A percentile compares a stretch with the other conserved stretches of the same genome.
These are phyloP conservation scores for Leptinotarsa rubiginosa DNA, from an alignment of 2,888 invertebrate genomes.

Conservation along the genomic window DNA sequence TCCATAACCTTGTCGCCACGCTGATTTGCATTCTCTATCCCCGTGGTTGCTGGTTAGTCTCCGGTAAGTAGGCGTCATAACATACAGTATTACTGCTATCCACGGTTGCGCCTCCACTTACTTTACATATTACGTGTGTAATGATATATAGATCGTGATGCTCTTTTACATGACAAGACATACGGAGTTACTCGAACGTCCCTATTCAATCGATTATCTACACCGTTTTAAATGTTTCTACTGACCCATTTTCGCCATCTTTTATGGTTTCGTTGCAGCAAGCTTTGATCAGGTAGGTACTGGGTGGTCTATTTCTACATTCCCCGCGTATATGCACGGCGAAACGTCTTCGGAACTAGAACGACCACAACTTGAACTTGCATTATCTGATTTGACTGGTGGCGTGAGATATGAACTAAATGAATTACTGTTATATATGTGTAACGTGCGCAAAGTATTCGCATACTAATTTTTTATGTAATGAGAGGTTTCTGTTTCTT, in stretches of 20 bases:
- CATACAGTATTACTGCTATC: constrained; percentile 43
- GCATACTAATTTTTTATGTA: constrained; percentile 40
- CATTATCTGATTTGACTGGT: constrained; percentile 29
- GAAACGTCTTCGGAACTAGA: constrained; percentile 16
- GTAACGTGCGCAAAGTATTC: constrained; percentile 36
- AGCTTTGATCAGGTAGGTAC: constrained; percentile 36
- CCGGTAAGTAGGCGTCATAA: constrained; percentile 49
- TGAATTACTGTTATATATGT: constrained; percentile 42
- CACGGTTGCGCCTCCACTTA: constrained; percentile 53
- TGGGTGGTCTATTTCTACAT: constrained; percentile 43
- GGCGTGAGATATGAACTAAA: constrained; percentile 27
- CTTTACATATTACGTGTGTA: constrained; percentile 58
- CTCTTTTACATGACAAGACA: constrained; percentile 36
- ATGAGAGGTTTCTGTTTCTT: background rate
- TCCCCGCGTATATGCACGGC: constrained; percentile 25
- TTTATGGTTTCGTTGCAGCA: constrained; percentile 40
- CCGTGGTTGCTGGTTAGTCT: constrained; percentile 39
- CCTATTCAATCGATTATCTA: constrained; percentile 37
- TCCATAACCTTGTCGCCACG: constrained; percentile 56
- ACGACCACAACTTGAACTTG: constrained; percentile 30
- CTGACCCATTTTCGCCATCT: constrained; percentile 44
- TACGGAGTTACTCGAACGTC: constrained; percentile 33
- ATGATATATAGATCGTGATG: constrained; percentile 34
- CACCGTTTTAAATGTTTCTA: constrained; percentile 41
- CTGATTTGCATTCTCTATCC: constrained; percentile 46